Base-by-base conservation (phyloP, 2,888 invertebrate genomes). In the Dynastes maya region DNA sequence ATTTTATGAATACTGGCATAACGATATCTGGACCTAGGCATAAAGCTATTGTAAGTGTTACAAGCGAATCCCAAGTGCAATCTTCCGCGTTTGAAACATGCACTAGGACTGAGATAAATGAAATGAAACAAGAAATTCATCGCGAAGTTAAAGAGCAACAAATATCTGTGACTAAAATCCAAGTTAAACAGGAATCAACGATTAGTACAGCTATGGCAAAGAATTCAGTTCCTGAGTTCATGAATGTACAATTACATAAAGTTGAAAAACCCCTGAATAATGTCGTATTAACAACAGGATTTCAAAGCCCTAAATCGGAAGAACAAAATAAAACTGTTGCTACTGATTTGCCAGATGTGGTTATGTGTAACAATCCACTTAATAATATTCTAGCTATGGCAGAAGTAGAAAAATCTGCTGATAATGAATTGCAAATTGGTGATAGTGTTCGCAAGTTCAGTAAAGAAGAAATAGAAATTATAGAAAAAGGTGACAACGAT, bases 211-310 rank as follows among this genome's bases (percentile, higher is more conserved):
- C 81, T 29, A 27, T 65, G 5, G 82, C 82, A 22, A 85, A 83
- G 65, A 78, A 81, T 27, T 72, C 75, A 29, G 89, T 93, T 13
- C 93, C 94, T 0, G 94, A 95, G 86, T 94, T 94, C 85, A 88
- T 94, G 80, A 92, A 93, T 84, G 92, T 94, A 78, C 94, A 94
- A 86, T 85, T 94, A 65, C 93, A 94, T 85, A 92, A 92, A 85
- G 93, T 94, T 5, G 94, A 94, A 89, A 91, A 91, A 83, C 91
- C 92, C 0, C 85, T 90, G 9, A 91, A 91, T 49, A 92, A 94
- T 84, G 90, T 94, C 49, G 93, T 94, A 72, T 88, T 94, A 81
- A 91, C 93, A 32, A 93, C 92, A 80, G 92, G 91, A 82, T 87
- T 90, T 83, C 90, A 90, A 82, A 90, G 90, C 86, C 91, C 85